Conservation (phyloP, 2,113 vertebrate genomes). For the Sminthopsis crassicaudata region DNA sequence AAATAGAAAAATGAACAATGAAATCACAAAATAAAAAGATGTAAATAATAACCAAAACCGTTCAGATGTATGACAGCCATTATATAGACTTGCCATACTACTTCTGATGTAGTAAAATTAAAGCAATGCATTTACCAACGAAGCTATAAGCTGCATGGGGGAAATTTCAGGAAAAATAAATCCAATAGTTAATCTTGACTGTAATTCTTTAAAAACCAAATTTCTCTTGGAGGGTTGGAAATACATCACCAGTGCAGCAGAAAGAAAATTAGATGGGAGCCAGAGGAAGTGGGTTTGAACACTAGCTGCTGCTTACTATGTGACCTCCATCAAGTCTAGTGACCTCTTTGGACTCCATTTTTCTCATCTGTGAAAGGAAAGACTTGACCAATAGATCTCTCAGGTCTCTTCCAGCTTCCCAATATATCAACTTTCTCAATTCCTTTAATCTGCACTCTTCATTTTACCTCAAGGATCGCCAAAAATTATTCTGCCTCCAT, state of each 20-base stretch:
- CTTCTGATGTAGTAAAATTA: neutral
- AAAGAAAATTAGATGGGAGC: neutral
- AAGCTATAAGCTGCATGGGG: neutral
- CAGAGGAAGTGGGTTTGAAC: neutral
- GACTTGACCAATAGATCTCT: neutral
- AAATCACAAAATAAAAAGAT: neutral
- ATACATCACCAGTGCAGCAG: neutral
- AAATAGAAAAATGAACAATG: neutral
- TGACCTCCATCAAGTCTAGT: neutral
- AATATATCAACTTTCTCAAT: neutral
- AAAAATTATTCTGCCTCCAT: neutral
- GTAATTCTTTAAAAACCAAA: slow-evolving; percentile 9
- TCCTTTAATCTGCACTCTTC: neutral
- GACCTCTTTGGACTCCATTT: neutral
- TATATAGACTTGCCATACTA: neutral
- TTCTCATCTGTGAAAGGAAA: neutral
- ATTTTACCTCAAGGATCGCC: neutral
- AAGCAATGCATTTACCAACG: neutral
- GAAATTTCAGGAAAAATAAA: slow-evolving; percentile 29
- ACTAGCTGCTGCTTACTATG: neutral
- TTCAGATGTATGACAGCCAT: neutral
- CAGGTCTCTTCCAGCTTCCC: neutral
- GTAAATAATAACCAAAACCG: neutral
- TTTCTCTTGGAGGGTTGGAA: slow-evolving; percentile 26
- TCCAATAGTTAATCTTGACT: neutral